These are phyloP conservation scores for Volucella inflata DNA, from an alignment of 2,888 invertebrate species.

Conservation along the genomic window DNA sequence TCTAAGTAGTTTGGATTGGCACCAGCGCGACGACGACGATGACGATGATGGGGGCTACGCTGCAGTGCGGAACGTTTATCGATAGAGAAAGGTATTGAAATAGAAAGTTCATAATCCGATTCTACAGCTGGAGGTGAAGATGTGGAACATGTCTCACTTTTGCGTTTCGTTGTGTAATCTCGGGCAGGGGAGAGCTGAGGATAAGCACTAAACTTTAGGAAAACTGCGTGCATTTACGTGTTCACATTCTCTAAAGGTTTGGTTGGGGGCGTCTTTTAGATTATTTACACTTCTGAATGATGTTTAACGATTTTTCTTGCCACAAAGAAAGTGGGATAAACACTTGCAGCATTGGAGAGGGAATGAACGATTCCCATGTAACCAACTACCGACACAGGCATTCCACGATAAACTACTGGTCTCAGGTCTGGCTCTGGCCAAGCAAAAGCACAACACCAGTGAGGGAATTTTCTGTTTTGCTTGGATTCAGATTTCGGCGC, in stretches of 20 bases:
- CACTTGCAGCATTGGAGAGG: slow-evolving; percentile 33
- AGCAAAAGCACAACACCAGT: not conserved
- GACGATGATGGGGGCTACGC: not conserved
- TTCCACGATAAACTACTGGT: slow-evolving; percentile 43
- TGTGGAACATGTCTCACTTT: slow-evolving; percentile 46
- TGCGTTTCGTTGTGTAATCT: slow-evolving; percentile 65
- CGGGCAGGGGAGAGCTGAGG: slow-evolving; percentile 2
- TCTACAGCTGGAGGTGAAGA: slow-evolving; percentile 31
- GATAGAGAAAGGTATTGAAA: slow-evolving; percentile 43
- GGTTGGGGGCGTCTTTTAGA: slow-evolving; percentile 1
- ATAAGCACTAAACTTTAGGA: not conserved
- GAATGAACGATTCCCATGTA: not conserved
- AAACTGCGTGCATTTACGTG: not conserved
- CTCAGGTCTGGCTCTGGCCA: not conserved
- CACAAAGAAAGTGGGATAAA: slow-evolving; percentile 13
- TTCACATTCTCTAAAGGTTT: slow-evolving; percentile 2
- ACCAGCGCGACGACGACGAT: not conserved
- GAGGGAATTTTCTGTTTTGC: slow-evolving; percentile 33
- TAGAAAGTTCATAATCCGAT: slow-evolving; percentile 68
- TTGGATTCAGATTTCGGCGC: not conserved
- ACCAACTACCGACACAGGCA: slow-evolving; percentile 38
- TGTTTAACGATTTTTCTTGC: slow-evolving; percentile 18
- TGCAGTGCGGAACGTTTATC: slow-evolving; percentile 8
- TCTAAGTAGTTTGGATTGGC: not conserved
- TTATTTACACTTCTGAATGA: slow-evolving; percentile 4